Conservation (phyloP, 1,140 invertebrate genomes). For the Drosophila kurseongensis region DNA sequence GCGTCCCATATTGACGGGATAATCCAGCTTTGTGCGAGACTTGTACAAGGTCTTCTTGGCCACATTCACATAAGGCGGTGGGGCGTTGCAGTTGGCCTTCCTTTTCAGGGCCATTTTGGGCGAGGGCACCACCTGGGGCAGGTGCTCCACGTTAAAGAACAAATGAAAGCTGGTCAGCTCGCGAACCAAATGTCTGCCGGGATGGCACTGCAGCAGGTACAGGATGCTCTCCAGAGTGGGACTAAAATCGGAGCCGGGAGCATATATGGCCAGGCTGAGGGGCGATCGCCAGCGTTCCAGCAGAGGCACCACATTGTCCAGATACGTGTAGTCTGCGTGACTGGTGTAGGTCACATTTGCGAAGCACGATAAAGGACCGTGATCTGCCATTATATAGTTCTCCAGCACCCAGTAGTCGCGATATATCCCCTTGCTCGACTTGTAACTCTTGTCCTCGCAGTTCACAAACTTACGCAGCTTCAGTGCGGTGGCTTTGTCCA, state of each 20-base stretch:
- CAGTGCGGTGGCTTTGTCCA: not conserved
- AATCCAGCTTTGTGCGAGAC: slow-evolving; percentile 89
- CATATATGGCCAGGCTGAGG: slow-evolving; percentile 90
- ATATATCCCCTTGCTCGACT: slow-evolving; percentile 88
- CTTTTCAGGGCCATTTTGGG: slow-evolving; percentile 86
- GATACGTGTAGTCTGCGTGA: slow-evolving; percentile 94
- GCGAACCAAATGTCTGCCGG: slow-evolving; percentile 87
- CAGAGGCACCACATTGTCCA: slow-evolving; percentile 94
- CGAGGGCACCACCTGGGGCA: slow-evolving; percentile 89
- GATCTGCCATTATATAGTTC: slow-evolving; percentile 90
- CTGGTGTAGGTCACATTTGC: slow-evolving; percentile 95
- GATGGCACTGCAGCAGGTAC: slow-evolving; percentile 88
- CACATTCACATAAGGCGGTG: slow-evolving; percentile 88
- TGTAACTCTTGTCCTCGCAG: slow-evolving; percentile 88
- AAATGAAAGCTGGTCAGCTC: slow-evolving; percentile 93
- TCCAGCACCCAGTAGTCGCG: slow-evolving; percentile 95
- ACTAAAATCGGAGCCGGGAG: slow-evolving; percentile 89
- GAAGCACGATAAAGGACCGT: slow-evolving; percentile 87
- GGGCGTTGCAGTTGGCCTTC: slow-evolving; percentile 88
- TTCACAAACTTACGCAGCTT: slow-evolving; percentile 30
- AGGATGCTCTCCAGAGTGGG: slow-evolving; percentile 88
- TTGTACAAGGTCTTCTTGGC: slow-evolving; percentile 89
- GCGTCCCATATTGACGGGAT: slow-evolving; percentile 94
- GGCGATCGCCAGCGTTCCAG: slow-evolving; percentile 89
- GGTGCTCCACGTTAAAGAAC: slow-evolving; percentile 92